These are phyloP conservation scores for Acromyrmex echinatior DNA, from an alignment of 1,140 invertebrate genomes.

Conservation along the genomic window DNA sequence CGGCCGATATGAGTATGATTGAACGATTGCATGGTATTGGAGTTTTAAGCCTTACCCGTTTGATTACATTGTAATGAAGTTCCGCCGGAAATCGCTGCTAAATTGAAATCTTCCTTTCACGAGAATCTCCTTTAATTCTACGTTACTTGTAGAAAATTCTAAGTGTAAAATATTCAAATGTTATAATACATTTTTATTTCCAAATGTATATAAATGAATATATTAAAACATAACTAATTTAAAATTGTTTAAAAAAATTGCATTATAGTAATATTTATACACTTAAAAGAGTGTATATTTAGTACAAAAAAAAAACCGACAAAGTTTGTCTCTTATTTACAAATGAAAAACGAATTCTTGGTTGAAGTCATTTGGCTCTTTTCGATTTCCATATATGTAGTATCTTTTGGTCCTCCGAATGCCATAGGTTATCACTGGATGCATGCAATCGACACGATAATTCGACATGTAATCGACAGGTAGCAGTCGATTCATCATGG, in stretches of 20 bases:
- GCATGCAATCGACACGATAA: slow-evolving; percentile 44
- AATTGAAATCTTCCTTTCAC: not conserved
- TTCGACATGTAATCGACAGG: slow-evolving; percentile 52
- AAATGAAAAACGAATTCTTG: not conserved
- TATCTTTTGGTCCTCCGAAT: not conserved
- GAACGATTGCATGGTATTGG: slow-evolving; percentile 18
- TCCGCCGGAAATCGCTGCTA: not conserved
- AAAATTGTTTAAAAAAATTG: not conserved
- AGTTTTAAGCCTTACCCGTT: slow-evolving; percentile 33
- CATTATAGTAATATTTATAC: not conserved
- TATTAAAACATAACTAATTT: not conserved
- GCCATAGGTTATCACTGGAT: slow-evolving; percentile 12
- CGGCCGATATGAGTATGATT: slow-evolving; percentile 48
- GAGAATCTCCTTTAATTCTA: not conserved
- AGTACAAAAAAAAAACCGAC: not conserved
- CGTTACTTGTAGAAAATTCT: not conserved
- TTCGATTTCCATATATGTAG: not conserved
- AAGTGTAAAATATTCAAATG: not conserved
- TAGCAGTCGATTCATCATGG: slow-evolving; percentile 41
- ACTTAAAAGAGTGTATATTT: not conserved
- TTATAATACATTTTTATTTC: not conserved
- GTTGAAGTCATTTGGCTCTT: not conserved
- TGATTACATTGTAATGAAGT: slow-evolving; percentile 20
- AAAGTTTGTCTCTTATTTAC: not conserved
- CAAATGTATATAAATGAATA: not conserved